phyloP scores from a whole-genome alignment of 2,113 vertebrate genomes.

The Ageneiosus marmoratus region DNA sequence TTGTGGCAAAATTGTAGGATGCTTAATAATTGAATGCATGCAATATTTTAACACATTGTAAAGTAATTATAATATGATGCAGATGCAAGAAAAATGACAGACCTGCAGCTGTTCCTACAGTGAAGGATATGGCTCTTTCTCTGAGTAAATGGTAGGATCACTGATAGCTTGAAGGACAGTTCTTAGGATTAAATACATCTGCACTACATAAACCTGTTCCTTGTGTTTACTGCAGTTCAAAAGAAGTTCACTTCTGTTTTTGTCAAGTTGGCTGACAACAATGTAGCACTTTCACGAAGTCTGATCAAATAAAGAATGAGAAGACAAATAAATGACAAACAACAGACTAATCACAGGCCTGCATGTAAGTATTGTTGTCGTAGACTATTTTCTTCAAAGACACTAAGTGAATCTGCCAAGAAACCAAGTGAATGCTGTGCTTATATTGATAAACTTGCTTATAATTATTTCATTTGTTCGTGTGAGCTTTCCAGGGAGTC shows the following conservation, averaged over 20 bases:
- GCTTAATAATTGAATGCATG: not conserved
- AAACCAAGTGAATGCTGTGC: slow-evolving; percentile 7
- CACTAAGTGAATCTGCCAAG: not conserved
- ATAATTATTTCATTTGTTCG: not conserved
- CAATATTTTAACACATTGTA: not conserved
- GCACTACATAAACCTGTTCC: not conserved
- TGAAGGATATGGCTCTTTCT: not conserved
- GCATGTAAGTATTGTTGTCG: not conserved
- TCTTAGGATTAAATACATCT: not conserved
- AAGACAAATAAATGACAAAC: not conserved
- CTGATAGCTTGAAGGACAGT: slow-evolving; percentile 1
- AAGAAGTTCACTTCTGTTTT: not conserved
- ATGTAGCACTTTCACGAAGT: not conserved
- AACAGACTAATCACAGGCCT: not conserved
- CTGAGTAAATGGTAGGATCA: not conserved
- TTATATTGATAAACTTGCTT: slow-evolving; percentile 8
- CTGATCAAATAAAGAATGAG: not conserved
- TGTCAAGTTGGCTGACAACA: not conserved
- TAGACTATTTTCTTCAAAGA: not conserved
- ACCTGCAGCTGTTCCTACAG: not conserved
- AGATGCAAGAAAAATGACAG: not conserved
- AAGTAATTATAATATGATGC: not conserved
- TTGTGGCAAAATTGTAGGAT: not conserved
- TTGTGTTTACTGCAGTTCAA: not conserved
- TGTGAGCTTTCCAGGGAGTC: not conserved